These are phyloP conservation scores for Malacosoma neustria DNA, from an alignment of 2,888 invertebrate genomes.

Conservation along the genomic window DNA sequence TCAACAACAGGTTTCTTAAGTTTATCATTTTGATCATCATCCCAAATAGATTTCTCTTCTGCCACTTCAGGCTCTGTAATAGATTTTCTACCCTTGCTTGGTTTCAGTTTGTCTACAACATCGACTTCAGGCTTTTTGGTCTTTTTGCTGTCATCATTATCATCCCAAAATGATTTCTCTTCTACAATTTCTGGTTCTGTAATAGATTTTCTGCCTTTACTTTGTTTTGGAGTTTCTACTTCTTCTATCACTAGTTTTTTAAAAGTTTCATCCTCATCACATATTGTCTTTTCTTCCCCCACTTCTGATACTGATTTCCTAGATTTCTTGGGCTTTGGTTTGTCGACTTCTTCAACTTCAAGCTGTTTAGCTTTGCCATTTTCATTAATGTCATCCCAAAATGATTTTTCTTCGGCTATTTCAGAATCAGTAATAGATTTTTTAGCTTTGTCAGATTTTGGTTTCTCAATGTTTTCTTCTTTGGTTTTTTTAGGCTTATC, in stretches of 20 bases:
- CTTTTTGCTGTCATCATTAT: constrained; percentile 32
- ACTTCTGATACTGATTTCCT: not conserved
- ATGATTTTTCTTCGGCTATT: constrained; percentile 34
- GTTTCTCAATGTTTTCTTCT: constrained; percentile 27
- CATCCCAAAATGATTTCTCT: constrained; percentile 49
- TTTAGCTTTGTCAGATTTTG: constrained; percentile 20
- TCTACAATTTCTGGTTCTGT: constrained; percentile 40
- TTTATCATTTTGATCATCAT: constrained; percentile 52
- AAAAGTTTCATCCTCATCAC: constrained; percentile 7
- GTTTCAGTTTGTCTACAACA: constrained; percentile 30
- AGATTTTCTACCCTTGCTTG: constrained; percentile 33
- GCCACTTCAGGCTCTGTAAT: constrained; percentile 36
- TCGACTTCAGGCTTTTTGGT: constrained; percentile 31
- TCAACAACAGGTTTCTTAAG: constrained; percentile 36
- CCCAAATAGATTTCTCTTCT: constrained; percentile 54
- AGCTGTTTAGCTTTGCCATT: constrained; percentile 29
- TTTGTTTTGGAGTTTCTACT: constrained; percentile 17
- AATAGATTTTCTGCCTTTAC: constrained; percentile 32
- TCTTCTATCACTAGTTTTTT: constrained; percentile 28
- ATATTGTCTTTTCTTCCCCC: too few relatives aligned
- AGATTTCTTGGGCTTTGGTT: constrained; percentile 7
- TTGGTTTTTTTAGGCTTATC: constrained; percentile 29
- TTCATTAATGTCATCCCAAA: constrained; percentile 35
- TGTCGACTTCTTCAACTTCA: constrained; percentile 23
- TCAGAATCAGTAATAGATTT: constrained; percentile 36